Percentiles rank a stretch among this genome's conserved stretches.
Evolutionary conservation across 1,140 invertebrate species (phyloP).

Genomic region (Drosophila arawakana): DNA sequence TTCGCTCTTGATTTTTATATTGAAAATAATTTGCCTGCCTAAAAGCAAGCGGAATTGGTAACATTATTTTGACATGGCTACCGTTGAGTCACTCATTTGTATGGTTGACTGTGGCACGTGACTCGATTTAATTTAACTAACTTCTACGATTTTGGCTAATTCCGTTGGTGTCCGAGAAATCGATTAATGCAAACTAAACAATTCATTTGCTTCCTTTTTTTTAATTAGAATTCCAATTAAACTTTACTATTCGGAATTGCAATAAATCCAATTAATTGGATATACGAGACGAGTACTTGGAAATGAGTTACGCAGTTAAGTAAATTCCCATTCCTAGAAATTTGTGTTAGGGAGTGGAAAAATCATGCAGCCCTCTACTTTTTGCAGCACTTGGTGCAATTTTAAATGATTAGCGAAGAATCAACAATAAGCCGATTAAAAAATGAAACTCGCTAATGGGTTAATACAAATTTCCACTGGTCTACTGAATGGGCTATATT

Average conservation of each 20-base stretch:
- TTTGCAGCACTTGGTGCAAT: neutral
- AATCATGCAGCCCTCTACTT: neutral
- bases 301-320: neutral
- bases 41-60: constrained; percentile 33
- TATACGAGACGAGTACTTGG: neutral
- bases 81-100: constrained; percentile 5
- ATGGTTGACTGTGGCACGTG: constrained; percentile 33
- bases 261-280: constrained; percentile 16
- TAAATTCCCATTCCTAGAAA: neutral
- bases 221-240: constrained; percentile 20
- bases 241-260: constrained; percentile 7
- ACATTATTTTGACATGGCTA: constrained; percentile 40
- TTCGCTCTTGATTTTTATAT: neutral
- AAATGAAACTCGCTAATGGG: constrained; percentile 50
- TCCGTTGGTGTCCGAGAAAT: constrained; percentile 2
- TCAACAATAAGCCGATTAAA: constrained; percentile 50
- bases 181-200: constrained; percentile 22
- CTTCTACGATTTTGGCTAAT: constrained; percentile 3
- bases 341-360: neutral
- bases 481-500: neutral
- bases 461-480: constrained; percentile 42
- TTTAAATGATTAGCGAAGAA: constrained; percentile 29
- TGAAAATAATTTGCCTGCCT: constrained; percentile 19
- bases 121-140: constrained; percentile 30
- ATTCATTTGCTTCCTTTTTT: constrained; percentile 25